A percentile compares a stretch with the other conserved stretches of the same genome.
Evolutionary conservation across 1,140 invertebrate species (phyloP).

Genomic region (Heliothis subflexa): DNA sequence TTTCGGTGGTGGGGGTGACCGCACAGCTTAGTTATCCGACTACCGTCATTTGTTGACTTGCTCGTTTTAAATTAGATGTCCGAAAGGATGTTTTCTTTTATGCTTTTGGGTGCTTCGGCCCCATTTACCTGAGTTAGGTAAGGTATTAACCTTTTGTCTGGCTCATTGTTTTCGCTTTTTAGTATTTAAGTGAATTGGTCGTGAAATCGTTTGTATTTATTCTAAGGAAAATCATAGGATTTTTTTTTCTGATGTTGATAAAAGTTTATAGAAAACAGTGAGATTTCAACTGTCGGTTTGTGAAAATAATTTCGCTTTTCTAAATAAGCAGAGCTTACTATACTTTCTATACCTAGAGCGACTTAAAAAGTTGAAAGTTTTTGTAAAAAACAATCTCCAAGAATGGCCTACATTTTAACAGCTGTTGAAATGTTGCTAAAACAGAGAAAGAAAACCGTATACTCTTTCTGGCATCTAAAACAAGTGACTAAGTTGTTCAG

Average conservation of each 20-base stretch:
- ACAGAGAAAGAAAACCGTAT: background rate
- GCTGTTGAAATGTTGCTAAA: background rate
- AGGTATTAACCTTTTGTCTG: background rate
- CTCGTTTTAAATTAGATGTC: slow-evolving; percentile 76
- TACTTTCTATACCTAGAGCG: too few relatives aligned
- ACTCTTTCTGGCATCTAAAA: background rate
- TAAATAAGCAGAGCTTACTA: too few relatives aligned
- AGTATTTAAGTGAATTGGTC: background rate
- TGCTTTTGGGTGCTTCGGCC: slow-evolving; percentile 16
- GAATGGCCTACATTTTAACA: too few relatives aligned
- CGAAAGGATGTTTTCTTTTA: slow-evolving; percentile 40
- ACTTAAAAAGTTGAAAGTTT: too few relatives aligned
- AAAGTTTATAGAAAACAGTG: too few relatives aligned
- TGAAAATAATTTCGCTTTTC: too few relatives aligned
- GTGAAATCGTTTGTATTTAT: too few relatives aligned
- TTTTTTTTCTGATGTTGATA: too few relatives aligned
- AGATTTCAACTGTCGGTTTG: too few relatives aligned
- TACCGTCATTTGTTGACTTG: slow-evolving; percentile 78
- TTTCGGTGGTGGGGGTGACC: slow-evolving; percentile 64
- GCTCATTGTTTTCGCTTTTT: background rate
- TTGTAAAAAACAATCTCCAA: too few relatives aligned
- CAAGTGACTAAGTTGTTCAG: slow-evolving; percentile 5
- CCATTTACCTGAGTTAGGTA: slow-evolving; percentile 7
- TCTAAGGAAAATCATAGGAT: too few relatives aligned
- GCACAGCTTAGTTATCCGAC: slow-evolving; percentile 74